Base-by-base conservation (phyloP, 1,140 invertebrate species). In the Drusus annulatus region DNA sequence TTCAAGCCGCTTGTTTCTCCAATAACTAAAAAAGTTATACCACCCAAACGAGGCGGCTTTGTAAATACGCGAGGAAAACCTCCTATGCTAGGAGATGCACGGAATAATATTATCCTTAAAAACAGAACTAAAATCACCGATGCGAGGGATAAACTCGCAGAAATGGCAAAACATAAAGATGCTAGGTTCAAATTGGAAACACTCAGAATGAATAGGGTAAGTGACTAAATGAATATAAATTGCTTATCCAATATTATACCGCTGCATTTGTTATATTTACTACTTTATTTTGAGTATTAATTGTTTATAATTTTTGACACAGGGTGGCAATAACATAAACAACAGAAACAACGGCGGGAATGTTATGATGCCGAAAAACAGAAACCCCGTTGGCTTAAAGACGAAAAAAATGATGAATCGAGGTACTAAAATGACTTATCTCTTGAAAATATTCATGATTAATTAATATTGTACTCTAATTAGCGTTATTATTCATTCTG, bases 41-140 rank as follows among this genome's bases (percentile, higher is more conserved):
- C 68, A n/a, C 63, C 68, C 5, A 73, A 79, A 65, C n/a, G 78
- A 50, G 78, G 78, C 10, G 78, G 78, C 3, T 79, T 79, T 79
- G n/a, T 50, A 15, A 71, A 71, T 62, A 6, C 45, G 0, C 31
- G 56, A 10, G 50, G 62, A 50, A 78, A 78, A 23, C 58, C 50
- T 28, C 76, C 63, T 10, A 58, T 79, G 7, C 10, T 79, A 13
- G 77, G 77, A 16, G 93, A 95, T 90, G 93, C 93, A 23, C 87
- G 94, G 76, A 89, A 92, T 79, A 93, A 92, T 87, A 94, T 94
- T 73, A 93, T 94, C 83, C 91, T 92, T 60, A 93, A 93, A 80
- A 93, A 93, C 82, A 88, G 93, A 36, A 90, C 90, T 60, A 91
- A 93, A 80, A 88, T 94, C 50, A 90, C 89, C 4, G 93, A 94